Percentiles rank a stretch among this genome's conserved stretches.
Conservation (phyloP, 1,140 invertebrate genomes). For the Brachionus rotundiformis region DNA sequence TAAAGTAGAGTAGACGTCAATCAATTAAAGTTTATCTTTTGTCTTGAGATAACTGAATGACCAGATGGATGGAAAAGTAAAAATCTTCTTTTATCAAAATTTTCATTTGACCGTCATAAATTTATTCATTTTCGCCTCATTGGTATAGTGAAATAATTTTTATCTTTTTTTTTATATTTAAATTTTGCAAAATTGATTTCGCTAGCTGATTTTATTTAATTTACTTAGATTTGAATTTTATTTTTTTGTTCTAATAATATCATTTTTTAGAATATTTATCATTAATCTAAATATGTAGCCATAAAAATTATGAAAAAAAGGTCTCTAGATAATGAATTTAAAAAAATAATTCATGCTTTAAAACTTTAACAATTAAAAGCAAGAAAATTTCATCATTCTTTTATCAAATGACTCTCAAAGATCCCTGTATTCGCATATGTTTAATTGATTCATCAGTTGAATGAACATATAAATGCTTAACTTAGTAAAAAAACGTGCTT, state of each 20-base stretch:
- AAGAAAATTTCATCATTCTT: neutral
- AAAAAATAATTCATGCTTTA: neutral
- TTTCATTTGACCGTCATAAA: neutral
- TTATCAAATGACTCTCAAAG: neutral
- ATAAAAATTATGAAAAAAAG: neutral
- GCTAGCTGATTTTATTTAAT: no score
- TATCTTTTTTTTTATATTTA: no score
- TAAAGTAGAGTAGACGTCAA: constrained; percentile 5
- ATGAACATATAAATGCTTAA: neutral
- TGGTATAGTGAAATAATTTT: neutral
- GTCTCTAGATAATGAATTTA: neutral
- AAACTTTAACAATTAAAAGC: neutral
- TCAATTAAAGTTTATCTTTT: constrained; percentile 2
- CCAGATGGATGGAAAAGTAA: neutral
- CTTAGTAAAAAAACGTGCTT: neutral
- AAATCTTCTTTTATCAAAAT: neutral
- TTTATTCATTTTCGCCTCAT: neutral
- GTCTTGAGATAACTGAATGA: neutral
- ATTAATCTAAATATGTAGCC: neutral
- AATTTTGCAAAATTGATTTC: no score
- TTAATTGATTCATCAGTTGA: neutral
- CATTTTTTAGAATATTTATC: neutral
- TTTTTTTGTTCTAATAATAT: neutral
- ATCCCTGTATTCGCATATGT: neutral
- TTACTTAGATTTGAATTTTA: neutral